Percentiles rank a stretch among this genome's conserved stretches.
Evolutionary conservation across 2,113 vertebrate genomes (phyloP).

Genomic region (Callaeas wilsoni): DNA sequence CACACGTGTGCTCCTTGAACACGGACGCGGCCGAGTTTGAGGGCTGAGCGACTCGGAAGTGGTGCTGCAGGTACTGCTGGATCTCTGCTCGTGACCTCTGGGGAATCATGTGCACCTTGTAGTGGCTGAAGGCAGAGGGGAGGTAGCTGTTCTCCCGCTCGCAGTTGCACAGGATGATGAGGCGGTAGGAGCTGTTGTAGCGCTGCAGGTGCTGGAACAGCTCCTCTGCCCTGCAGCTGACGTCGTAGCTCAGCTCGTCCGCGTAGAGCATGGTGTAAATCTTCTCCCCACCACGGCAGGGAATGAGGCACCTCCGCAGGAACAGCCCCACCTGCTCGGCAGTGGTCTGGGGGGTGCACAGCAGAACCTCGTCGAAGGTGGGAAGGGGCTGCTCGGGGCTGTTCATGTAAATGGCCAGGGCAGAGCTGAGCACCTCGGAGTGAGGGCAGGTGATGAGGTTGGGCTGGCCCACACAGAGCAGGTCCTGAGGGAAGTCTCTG

Average conservation of each 20-base stretch:
- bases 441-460: slow-evolving; percentile 85
- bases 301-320: slow-evolving; percentile 82
- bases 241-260: slow-evolving; percentile 87
- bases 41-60: slow-evolving; percentile 71
- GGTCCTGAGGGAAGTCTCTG: slow-evolving; percentile 75
- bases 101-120: slow-evolving; percentile 82
- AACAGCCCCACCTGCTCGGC: slow-evolving; percentile 89
- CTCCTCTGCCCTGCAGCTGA: slow-evolving; percentile 80
- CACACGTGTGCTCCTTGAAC: slow-evolving; percentile 79
- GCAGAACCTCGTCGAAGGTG: slow-evolving; percentile 87
- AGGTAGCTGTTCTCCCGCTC: slow-evolving; percentile 87
- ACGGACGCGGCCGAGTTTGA: slow-evolving; percentile 73
- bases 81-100: slow-evolving; percentile 66
- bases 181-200: slow-evolving; percentile 72
- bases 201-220: slow-evolving; percentile 79
- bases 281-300: slow-evolving; percentile 62
- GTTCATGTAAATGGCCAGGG: slow-evolving; percentile 90
- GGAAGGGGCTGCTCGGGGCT: slow-evolving; percentile 77
- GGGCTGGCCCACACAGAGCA: slow-evolving; percentile 74
- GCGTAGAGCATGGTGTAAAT: slow-evolving; percentile 87
- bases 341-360: slow-evolving; percentile 81
- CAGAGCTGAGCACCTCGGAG: slow-evolving; percentile 79
- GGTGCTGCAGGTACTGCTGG: slow-evolving; percentile 78
- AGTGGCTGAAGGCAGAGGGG: slow-evolving; percentile 88
- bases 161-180: slow-evolving; percentile 84